Percentiles rank a stretch among this genome's conserved stretches.
Conservation (phyloP, 2,888 invertebrate species). For the Pimpla rufipes region DNA sequence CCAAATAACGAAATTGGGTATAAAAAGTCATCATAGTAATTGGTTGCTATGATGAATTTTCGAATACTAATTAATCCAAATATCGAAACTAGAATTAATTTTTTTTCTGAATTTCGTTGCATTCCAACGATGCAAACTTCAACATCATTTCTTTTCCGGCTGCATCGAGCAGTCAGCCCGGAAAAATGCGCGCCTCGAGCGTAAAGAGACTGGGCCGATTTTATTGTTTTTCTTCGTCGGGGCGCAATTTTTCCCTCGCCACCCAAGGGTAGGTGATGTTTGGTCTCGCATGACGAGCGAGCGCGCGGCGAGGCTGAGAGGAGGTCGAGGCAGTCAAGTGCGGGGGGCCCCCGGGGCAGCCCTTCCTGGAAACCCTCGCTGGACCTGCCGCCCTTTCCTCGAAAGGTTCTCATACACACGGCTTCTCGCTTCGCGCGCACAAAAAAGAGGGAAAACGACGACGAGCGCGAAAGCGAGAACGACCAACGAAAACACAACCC, state of each 20-base stretch:
- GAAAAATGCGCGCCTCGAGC: conserved; percentile 16
- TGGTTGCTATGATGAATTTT: too few relatives aligned
- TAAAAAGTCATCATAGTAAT: too few relatives aligned
- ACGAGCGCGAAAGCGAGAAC: conserved; percentile 28
- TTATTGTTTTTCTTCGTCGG: conserved; percentile 63
- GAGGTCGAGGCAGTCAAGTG: conserved; percentile 39
- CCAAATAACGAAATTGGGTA: too few relatives aligned
- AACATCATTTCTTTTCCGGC: too few relatives aligned
- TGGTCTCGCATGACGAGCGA: conserved; percentile 63
- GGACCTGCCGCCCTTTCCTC: conserved; percentile 62
- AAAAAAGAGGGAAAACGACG: conserved; percentile 19
- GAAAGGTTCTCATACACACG: conserved; percentile 56
- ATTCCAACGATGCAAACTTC: too few relatives aligned
- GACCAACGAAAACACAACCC: conserved; percentile 37
- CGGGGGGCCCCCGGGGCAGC: conserved; percentile 6
- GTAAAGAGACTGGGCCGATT: conserved; percentile 17
- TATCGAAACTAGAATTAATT: too few relatives aligned
- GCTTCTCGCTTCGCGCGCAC: conserved; percentile 45
- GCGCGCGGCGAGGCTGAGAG: conserved; percentile 31
- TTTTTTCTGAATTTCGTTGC: too few relatives aligned
- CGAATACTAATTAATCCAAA: too few relatives aligned
- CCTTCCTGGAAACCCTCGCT: conserved; percentile 63
- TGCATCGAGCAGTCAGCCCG: conserved; percentile 21
- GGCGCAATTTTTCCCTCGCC: conserved; percentile 45
- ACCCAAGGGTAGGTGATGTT: conserved; percentile 34